Conservation (phyloP, 2,797 vertebrate genomes). For the Clarias platycephalus region DNA sequence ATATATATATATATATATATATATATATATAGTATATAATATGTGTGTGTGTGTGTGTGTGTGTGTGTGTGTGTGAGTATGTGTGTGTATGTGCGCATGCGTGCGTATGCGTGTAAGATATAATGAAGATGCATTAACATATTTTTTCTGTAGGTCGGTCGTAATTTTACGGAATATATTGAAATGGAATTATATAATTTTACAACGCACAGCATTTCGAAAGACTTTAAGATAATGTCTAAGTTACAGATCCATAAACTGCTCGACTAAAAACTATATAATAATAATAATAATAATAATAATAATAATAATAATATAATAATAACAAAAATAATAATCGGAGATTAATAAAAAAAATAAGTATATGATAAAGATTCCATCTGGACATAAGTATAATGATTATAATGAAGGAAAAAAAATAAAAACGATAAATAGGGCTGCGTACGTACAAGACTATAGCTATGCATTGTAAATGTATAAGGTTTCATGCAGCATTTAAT, state of each 20-base stretch:
- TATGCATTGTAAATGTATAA: constrained; percentile 82
- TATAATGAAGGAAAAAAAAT: neutral
- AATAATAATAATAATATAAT: neutral
- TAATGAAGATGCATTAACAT: constrained; percentile 30
- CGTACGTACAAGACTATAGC: constrained; percentile 67
- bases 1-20: constrained; percentile 18
- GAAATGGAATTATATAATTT: neutral
- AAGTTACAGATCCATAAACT: neutral
- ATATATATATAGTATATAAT: constrained; percentile 18
- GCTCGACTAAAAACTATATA: neutral
- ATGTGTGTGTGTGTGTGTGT: neutral
- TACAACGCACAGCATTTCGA: neutral
- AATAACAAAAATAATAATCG: neutral
- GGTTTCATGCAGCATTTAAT: constrained; percentile 62
- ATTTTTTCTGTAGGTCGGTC: constrained; percentile 1
- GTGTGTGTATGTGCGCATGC: neutral
- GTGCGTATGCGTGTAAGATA: neutral
- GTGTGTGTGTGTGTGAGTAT: neutral
- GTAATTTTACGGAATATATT: constrained; percentile 19
- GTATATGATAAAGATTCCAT: neutral
- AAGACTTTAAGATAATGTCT: neutral
- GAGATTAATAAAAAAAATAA: neutral
- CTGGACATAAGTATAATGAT: neutral
- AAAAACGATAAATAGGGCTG: constrained; percentile 44
- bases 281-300: neutral